Evolutionary conservation across 2,113 vertebrate genomes (phyloP).

Genomic region (Gorsachius goisagi): DNA sequence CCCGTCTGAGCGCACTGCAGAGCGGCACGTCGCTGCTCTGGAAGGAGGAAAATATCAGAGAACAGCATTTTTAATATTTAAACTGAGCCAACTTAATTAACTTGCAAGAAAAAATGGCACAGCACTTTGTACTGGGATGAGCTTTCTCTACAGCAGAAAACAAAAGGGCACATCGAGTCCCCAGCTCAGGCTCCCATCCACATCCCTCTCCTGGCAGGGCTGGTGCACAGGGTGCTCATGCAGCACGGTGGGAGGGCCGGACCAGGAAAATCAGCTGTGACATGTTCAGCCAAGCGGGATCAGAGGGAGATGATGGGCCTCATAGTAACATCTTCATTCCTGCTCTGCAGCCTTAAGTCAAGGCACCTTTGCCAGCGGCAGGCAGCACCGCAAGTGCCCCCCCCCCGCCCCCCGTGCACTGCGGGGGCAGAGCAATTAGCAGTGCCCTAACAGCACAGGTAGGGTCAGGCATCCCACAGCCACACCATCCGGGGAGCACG

Average conservation of each 20-base stretch:
- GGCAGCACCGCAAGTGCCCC: neutral
- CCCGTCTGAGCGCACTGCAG: neutral
- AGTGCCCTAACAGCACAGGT: accelerated
- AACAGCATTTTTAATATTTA: neutral
- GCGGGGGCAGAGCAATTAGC: neutral
- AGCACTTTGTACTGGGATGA: neutral
- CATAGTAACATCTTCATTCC: neutral
- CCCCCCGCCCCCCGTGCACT: accelerated
- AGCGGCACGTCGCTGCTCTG: neutral
- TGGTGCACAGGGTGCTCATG: neutral
- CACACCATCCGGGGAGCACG: accelerated
- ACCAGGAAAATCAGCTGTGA: neutral
- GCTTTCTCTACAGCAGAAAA: neutral
- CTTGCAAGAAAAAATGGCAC: neutral
- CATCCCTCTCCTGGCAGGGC: accelerated
- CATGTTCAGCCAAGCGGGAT: neutral
- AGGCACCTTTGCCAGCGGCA: neutral
- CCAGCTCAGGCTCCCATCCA: neutral
- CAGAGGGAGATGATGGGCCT: neutral
- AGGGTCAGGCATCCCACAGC: neutral
- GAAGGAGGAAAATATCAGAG: neutral
- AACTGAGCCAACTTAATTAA: neutral
- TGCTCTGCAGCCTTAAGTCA: neutral
- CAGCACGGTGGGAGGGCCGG: neutral
- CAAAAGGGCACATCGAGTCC: neutral